These are phyloP conservation scores for Syngnathus rostellatus DNA, from an alignment of 2,797 vertebrate genomes.

Conservation along the genomic window DNA sequence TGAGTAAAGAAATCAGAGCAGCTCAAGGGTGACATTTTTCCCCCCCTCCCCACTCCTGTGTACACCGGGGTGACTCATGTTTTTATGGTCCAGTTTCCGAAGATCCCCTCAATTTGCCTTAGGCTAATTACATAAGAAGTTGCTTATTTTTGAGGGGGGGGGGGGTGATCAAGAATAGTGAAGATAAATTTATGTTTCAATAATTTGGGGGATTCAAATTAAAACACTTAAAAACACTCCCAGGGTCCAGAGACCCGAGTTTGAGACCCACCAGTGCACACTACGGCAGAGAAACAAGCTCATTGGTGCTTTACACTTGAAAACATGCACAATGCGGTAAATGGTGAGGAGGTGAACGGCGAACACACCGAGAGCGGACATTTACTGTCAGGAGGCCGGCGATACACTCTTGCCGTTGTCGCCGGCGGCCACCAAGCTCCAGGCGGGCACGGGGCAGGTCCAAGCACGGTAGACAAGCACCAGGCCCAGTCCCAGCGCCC, in stretches of 20 bases:
- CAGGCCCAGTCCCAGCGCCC: conserved; percentile 75
- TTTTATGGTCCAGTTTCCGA: neutral
- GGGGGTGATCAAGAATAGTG: too few species aligned
- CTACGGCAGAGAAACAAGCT: conserved; percentile 45
- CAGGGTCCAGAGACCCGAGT: neutral
- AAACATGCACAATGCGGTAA: conserved; percentile 63
- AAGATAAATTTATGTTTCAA: too few species aligned
- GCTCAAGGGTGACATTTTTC: conserved; percentile 31
- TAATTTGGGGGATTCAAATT: too few species aligned
- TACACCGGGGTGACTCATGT: neutral
- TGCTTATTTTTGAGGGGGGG: neutral
- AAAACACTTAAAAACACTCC: too few species aligned
- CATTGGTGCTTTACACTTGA: conserved; percentile 39
- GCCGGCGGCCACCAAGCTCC: conserved; percentile 10
- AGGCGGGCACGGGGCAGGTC: conserved; percentile 63
- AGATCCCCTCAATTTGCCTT: neutral
- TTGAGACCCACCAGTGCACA: conserved; percentile 12
- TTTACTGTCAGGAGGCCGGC: conserved; percentile 64
- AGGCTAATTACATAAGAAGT: neutral
- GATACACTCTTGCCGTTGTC: conserved; percentile 51
- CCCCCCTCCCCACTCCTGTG: neutral
- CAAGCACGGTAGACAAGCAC: conserved; percentile 78
- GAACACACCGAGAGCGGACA: conserved; percentile 20
- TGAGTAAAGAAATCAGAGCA: conserved; percentile 41
- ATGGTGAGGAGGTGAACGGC: conserved; percentile 25